Percentiles rank a stretch among this genome's conserved stretches.
phyloP scores from a whole-genome alignment of 2,888 invertebrate genomes.

The Aphodius granarius region DNA sequence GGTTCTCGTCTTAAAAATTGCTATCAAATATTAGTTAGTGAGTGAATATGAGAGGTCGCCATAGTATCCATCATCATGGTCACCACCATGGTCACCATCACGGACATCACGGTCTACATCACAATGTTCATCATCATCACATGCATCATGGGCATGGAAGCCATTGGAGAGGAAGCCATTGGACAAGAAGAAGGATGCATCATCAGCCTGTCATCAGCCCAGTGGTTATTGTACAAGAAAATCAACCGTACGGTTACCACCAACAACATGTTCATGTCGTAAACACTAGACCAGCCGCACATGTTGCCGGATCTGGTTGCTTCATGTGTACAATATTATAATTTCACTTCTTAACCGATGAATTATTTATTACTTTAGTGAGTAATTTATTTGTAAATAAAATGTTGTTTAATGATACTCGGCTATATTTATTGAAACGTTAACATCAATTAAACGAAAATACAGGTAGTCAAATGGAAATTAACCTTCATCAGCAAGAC shows the following conservation, averaged over 20 bases:
- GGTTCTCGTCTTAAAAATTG: no score
- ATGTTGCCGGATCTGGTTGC: not conserved
- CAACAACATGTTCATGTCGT: not conserved
- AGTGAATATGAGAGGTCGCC: not conserved
- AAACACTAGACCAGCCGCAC: not conserved
- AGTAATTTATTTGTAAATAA: no score
- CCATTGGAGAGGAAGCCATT: not conserved
- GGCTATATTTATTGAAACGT: no score
- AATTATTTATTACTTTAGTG: no score
- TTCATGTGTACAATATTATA: not conserved
- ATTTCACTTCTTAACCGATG: no score
- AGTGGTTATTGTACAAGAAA: not conserved
- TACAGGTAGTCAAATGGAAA: no score
- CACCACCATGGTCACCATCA: not conserved
- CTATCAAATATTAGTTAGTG: not conserved
- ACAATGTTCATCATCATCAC: not conserved
- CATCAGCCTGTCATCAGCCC: not conserved
- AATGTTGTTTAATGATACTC: no score
- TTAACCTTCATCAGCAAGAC: no score
- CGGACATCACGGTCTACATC: not conserved
- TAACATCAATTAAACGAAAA: no score
- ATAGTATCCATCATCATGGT: not conserved
- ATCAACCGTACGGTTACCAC: not conserved
- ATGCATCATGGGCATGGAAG: not conserved
- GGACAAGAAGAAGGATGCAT: not conserved